Conservation (phyloP, 1,140 invertebrate species). For the Tetragnatha versicolor region DNA sequence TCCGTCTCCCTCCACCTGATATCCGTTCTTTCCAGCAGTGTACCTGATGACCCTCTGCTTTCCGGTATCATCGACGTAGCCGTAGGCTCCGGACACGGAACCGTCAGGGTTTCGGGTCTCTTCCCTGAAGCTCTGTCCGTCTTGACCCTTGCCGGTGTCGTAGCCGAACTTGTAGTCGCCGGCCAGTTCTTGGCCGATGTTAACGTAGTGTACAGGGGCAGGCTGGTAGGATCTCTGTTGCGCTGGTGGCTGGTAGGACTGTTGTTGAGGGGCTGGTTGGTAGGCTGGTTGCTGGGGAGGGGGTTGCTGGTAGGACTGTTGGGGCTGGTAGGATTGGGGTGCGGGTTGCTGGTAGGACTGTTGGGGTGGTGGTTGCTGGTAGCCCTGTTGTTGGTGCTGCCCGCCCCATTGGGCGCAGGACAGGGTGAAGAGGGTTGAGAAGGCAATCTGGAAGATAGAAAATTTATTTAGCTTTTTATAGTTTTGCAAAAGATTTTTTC, state of each 20-base stretch:
- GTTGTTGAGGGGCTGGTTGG: conserved; percentile 9
- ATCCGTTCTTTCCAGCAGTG: conserved; percentile 72
- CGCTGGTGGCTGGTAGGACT: conserved; percentile 3
- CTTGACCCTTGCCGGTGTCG: conserved; percentile 52
- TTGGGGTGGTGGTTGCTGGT: conserved; percentile 8
- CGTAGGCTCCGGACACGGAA: conserved; percentile 69
- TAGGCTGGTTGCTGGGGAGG: conserved; percentile 1
- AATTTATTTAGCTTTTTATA: no score
- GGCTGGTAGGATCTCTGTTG: background rate
- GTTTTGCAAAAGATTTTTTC: no score
- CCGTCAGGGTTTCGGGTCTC: conserved; percentile 59
- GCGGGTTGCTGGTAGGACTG: conserved; percentile 10
- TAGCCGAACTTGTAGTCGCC: conserved; percentile 58
- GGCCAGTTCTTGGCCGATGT: conserved; percentile 50
- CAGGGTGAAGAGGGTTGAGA: background rate
- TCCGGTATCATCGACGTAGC: conserved; percentile 69
- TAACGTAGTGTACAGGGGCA: conserved; percentile 56
- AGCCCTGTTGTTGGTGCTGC: background rate
- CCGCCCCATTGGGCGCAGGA: conserved; percentile 16
- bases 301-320: background rate
- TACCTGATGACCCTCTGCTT: conserved; percentile 71
- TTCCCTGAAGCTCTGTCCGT: conserved; percentile 56
- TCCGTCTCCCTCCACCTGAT: conserved; percentile 58
- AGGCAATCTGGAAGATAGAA: conserved; percentile 18
- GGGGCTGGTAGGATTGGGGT: background rate